These are phyloP conservation scores for Tachysurus vachellii DNA, from an alignment of 2,113 vertebrate species.

Conservation along the genomic window DNA sequence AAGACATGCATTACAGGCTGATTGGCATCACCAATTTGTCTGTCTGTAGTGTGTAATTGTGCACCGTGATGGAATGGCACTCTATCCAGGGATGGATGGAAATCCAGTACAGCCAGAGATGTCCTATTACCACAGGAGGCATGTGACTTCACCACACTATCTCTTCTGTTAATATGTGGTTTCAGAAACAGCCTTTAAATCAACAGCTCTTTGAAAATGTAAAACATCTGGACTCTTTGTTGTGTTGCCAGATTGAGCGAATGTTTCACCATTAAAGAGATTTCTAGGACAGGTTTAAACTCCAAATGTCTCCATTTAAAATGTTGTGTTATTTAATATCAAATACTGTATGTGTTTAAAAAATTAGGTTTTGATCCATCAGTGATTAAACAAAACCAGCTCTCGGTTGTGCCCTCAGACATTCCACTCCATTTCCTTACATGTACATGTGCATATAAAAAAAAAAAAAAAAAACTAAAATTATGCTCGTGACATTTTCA, in stretches of 20 bases:
- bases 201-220: neutral
- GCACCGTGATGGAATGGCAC: too few relatives aligned
- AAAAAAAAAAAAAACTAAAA: neutral
- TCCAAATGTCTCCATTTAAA: neutral
- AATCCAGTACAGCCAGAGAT: neutral
- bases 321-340: neutral
- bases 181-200: neutral
- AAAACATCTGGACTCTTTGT: neutral
- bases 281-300: neutral
- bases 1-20: too few relatives aligned
- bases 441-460: neutral
- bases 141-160: neutral
- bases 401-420: neutral
- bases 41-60: too few relatives aligned
- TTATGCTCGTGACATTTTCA: conserved; percentile 33
- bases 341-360: neutral
- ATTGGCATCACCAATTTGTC: too few relatives aligned
- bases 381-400: neutral
- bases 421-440: neutral
- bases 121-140: neutral
- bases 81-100: neutral
- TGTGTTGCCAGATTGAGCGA: neutral
- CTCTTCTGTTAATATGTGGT: neutral
- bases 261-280: neutral
- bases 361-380: neutral